Base-by-base conservation (phyloP, 64 coral and sea anemone genomes). In the Porites australiensis region DNA sequence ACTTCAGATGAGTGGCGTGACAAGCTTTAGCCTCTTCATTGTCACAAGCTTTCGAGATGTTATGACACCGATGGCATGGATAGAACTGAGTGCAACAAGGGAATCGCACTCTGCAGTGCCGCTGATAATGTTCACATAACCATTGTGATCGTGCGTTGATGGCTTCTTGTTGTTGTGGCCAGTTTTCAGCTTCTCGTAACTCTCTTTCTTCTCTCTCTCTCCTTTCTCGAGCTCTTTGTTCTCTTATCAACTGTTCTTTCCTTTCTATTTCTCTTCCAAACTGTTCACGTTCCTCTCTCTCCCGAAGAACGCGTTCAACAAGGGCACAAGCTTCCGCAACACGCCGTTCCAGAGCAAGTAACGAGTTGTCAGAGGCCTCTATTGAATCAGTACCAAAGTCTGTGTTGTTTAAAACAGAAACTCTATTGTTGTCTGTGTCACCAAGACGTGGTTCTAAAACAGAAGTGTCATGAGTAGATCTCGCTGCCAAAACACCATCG, bases 11-110 rank as follows among this genome's bases (percentile, higher is more conserved):
- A 2, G 79, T 90, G 8, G 79, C 79, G 60, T 95, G 66, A 6
- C 62, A 27, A 21, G 93, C 87, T 45, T 85, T 82, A 27, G 58
- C 65, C 14, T 90, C 64, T 4, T 77, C 75, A 37, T 87, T 64
- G 2, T 72, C 9, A 37, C 93, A 95, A 4, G 13, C 16, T 18
- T 85, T 89, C 1, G 82, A 77, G 22, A 66, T 71, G 44, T 95
- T 95, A 45, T 95, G 93, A 52, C 93, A 95, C 8, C 88, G 93
- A 87, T 95, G 93, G 47, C 93, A 95, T 14, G 72, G 44, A 50
- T 77, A 95, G 88, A 95, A 95, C 13, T 85, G 18, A 0, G 52
- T 44, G 52, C 93, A 95, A 64, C 93, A 95, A 67, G 79, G 88
- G 23, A 95, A 95, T 5, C 77, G 65, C 13, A 95, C 71, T 74